Evolutionary conservation across 2,113 vertebrate species (phyloP).

Genomic region (Aleadryas rufinucha): DNA sequence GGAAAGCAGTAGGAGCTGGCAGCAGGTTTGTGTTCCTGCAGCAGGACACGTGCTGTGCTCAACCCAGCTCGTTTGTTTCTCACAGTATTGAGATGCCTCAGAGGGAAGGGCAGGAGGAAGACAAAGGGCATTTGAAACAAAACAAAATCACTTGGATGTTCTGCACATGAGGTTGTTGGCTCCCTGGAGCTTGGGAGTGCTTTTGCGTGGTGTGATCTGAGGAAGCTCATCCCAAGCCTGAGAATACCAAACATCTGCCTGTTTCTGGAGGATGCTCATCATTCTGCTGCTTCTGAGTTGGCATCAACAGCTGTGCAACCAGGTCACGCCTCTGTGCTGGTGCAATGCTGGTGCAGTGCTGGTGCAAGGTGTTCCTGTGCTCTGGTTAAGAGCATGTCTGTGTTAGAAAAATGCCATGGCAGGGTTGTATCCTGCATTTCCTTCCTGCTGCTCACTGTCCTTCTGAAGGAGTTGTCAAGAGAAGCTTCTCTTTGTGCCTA

Average conservation of each 20-base stretch:
- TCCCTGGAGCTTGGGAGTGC: not conserved
- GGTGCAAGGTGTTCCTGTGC: not conserved
- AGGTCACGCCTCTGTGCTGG: not conserved
- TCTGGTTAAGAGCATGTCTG: fast-evolving
- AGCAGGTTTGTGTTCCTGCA: not conserved
- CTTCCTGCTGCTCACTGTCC: not conserved
- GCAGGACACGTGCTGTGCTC: not conserved
- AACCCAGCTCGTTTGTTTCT: not conserved
- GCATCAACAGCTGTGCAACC: not conserved
- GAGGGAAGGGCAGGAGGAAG: not conserved
- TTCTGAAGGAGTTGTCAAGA: not conserved
- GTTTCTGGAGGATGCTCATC: not conserved
- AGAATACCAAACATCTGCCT: not conserved
- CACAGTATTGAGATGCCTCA: not conserved
- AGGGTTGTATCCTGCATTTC: not conserved
- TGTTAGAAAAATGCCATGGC: fast-evolving
- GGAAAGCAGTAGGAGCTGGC: not conserved
- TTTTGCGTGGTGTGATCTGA: not conserved
- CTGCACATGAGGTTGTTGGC: not conserved
- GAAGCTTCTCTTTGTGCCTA: not conserved
- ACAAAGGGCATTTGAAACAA: not conserved
- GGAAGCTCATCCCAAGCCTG: not conserved
- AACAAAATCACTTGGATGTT: not conserved
- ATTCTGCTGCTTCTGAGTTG: not conserved
- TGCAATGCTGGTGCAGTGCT: not conserved